Base-by-base conservation (phyloP, 1,140 invertebrate genomes). In the Hydropsyche tenuis region DNA sequence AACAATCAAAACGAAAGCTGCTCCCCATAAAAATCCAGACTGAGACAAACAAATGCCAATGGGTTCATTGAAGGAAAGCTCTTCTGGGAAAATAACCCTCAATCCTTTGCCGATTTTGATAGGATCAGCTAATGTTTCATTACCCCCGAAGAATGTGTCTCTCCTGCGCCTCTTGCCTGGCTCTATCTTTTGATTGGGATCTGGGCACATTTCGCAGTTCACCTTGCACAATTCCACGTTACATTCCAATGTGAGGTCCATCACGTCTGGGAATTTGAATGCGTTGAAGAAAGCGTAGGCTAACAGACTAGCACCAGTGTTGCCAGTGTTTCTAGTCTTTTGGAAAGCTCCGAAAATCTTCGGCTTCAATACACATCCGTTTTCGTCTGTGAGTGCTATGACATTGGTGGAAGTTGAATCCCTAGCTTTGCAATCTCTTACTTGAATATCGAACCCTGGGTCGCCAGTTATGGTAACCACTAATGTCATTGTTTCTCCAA, bases 211-310 rank as follows among this genome's bases (percentile, higher is more conserved):
- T 60, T 92, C 89, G 78, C 93, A 94, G 74, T 92, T 89, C 12
- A 88, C 90, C 83, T 95, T 94, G 78, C 93, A 95, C 0, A 96
- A 82, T 78, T 95, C 92, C 0, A 95, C 90, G 72, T 94, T 93
- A 79, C 94, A 96, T 79, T 94, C 92, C 43, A 96, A 89, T 73
- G 90, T 90, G 11, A 96, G 84, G 78, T 96, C 93, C 90, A 94
- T 93, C 23, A 92, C 89, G 79, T 96, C 93, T 0, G 94, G 94
- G 83, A 96, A 96, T 82, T 95, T 95, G 81, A 96, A 95, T 0
- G 93, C 93, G 81, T 92, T 91, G 81, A 96, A 91, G 82, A 88
- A 92, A 0, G 93, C 91, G 77, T 90, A 95, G 0, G 93, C 91
- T 30, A 94, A 90, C 6, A 94, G 87, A 0, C 91, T 91, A 3